Evolutionary conservation across 1,140 invertebrate species (phyloP).

Genomic region (Araneus ventricosus): DNA sequence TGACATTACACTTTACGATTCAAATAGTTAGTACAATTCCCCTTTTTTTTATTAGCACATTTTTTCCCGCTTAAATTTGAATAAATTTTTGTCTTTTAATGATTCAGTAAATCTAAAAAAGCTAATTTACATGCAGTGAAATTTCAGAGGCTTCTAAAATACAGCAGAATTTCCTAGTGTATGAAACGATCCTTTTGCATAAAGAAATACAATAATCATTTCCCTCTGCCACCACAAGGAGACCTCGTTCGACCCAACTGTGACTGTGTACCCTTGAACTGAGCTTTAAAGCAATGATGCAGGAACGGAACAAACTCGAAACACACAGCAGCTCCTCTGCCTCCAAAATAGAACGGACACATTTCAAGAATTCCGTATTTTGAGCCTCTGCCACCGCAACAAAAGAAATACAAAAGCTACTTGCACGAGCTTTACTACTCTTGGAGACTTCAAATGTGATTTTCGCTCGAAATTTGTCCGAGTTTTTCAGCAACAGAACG

Average conservation of each 20-base stretch:
- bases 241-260: not conserved
- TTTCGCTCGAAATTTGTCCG: not conserved
- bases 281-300: not conserved
- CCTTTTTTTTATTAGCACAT: no score
- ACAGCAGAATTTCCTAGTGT: no score
- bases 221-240: no score
- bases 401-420: slow-evolving; percentile 57
- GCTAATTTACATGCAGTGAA: no score
- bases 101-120: no score
- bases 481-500: not conserved
- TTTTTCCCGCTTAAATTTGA: no score
- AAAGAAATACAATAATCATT: no score
- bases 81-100: no score
- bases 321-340: not conserved
- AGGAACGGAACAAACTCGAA: not conserved
- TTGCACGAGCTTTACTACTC: not conserved
- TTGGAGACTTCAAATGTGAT: not conserved
- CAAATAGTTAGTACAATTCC: no score
- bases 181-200: no score
- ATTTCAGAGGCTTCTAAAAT: no score
- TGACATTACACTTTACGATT: no score
- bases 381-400: slow-evolving; percentile 59
- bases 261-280: slow-evolving; percentile 20
- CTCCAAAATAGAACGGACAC: slow-evolving; percentile 49
- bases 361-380: slow-evolving; percentile 51